Percentiles rank a stretch among this genome's conserved stretches.
Conservation (phyloP, 1,140 invertebrate species). For the Saxidomus purpurata region DNA sequence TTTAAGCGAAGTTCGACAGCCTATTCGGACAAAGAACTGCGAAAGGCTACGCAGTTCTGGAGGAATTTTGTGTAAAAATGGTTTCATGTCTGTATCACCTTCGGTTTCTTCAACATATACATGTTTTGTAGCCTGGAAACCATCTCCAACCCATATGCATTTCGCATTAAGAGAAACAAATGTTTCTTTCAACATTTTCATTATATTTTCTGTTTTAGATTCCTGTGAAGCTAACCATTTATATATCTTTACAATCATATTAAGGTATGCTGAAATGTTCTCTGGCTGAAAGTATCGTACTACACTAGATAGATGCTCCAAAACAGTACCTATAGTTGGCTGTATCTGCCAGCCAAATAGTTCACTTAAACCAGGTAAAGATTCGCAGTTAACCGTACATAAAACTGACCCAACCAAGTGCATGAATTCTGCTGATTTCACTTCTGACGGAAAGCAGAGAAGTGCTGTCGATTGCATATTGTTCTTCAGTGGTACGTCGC, state of each 20-base stretch:
- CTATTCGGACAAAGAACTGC: constrained; percentile 14
- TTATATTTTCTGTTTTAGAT: not conserved
- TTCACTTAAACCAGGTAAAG: not conserved
- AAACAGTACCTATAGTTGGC: not conserved
- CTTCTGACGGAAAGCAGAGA: not conserved
- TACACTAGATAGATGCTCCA: constrained; percentile 45
- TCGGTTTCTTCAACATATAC: not conserved
- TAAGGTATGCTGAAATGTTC: not conserved
- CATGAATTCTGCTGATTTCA: not conserved
- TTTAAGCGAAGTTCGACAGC: constrained; percentile 1
- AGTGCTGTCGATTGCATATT: not conserved
- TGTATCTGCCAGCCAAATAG: constrained; percentile 13
- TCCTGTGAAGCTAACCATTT: too few relatives aligned
- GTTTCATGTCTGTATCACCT: constrained; percentile 30
- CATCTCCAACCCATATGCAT: constrained; percentile 45
- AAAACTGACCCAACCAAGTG: constrained; percentile 7
- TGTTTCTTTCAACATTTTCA: not conserved
- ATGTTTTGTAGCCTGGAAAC: not conserved
- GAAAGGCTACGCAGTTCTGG: not conserved
- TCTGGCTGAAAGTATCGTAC: not conserved
- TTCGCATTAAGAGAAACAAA: too few relatives aligned
- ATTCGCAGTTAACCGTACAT: not conserved
- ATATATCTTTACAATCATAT: constrained; percentile 26
- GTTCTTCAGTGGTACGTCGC: constrained; percentile 14
- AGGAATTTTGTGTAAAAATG: constrained; percentile 35